A percentile compares a stretch with the other conserved stretches of the same genome.
phyloP scores from a whole-genome alignment of 2,888 invertebrate genomes.

The Clanis bilineata region DNA sequence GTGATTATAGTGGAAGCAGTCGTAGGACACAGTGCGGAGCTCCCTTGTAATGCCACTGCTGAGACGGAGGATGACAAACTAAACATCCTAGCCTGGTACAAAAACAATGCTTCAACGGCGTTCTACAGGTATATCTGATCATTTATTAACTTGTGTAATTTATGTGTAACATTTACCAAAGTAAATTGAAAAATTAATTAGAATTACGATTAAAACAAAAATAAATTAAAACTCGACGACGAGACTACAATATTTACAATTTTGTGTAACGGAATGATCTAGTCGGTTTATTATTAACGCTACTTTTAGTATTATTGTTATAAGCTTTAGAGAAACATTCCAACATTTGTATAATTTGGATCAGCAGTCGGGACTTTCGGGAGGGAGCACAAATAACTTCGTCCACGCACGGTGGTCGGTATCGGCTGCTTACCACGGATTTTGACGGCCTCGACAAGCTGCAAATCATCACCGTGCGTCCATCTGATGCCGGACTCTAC shows the following conservation, averaged over 20 bases:
- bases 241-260: too few relatives aligned
- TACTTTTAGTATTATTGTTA: too few relatives aligned
- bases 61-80: conserved; percentile 59
- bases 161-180: too few relatives aligned
- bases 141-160: neutral
- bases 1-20: conserved; percentile 60
- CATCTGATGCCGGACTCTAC: conserved; percentile 64
- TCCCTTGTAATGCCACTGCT: conserved; percentile 67
- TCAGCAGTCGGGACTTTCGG: conserved; percentile 72
- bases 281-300: too few relatives aligned
- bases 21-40: conserved; percentile 59
- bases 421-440: conserved; percentile 52
- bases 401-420: conserved; percentile 46
- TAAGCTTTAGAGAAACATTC: neutral
- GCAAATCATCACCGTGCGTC: conserved; percentile 50
- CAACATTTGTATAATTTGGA: conserved; percentile 36
- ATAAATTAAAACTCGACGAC: too few relatives aligned
- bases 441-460: conserved; percentile 49
- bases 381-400: conserved; percentile 39
- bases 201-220: too few relatives aligned
- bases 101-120: conserved; percentile 58
- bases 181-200: too few relatives aligned
- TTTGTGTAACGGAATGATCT: too few relatives aligned
- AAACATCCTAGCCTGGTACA: conserved; percentile 70
- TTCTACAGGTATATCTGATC: conserved; percentile 66